Percentiles rank a stretch among this genome's conserved stretches.
These are phyloP conservation scores for Melanotus villosus DNA, from an alignment of 2,888 invertebrate species.

Conservation along the genomic window DNA sequence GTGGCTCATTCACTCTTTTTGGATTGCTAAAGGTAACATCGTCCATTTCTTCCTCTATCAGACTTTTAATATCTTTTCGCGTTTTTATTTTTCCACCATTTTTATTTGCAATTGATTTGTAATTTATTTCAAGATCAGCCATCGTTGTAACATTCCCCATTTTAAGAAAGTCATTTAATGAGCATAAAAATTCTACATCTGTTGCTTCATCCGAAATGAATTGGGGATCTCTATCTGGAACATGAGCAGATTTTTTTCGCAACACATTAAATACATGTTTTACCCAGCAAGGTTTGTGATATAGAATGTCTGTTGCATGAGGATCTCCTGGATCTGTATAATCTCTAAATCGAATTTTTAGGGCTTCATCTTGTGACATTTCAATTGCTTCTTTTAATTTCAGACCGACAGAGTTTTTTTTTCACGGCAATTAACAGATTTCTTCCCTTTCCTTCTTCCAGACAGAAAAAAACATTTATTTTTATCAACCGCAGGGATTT, in stretches of 20 bases:
- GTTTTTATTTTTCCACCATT: neutral
- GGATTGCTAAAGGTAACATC: constrained; percentile 1
- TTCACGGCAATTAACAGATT: too few species aligned
- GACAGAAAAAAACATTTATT: too few species aligned
- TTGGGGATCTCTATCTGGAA: constrained; percentile 5
- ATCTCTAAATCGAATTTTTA: neutral
- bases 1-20: neutral
- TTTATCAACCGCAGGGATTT: too few species aligned
- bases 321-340: neutral
- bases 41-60: constrained; percentile 1
- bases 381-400: too few species aligned
- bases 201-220: constrained; percentile 3
- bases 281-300: neutral
- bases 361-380: neutral
- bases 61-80: too few species aligned
- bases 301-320: constrained; percentile 1
- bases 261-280: neutral
- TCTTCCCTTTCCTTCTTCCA: too few species aligned
- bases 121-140: too few species aligned
- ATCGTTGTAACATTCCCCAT: too few species aligned
- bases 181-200: neutral
- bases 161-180: too few species aligned
- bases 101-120: neutral
- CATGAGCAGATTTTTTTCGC: neutral
- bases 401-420: too few species aligned